Conservation (phyloP, 2,888 invertebrate genomes). For the Callyntrura guangdongensis region DNA sequence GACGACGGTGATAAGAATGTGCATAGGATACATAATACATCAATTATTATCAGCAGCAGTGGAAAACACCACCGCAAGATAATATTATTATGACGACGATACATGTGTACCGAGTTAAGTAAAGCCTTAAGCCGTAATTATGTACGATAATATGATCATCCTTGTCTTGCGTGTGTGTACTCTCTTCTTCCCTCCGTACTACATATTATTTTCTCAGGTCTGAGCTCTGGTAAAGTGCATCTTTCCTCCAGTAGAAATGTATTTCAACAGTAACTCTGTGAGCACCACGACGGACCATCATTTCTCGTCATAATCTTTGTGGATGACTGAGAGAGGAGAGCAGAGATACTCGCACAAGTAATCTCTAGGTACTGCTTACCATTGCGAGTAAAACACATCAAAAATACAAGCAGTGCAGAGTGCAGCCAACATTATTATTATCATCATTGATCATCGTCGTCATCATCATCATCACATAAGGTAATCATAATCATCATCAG, state of each 20-base stretch:
- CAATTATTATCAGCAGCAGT: background rate
- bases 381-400: background rate
- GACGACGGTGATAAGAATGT: slow-evolving; percentile 55
- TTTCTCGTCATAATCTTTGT: background rate
- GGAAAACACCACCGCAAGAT: background rate
- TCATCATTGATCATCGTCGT: slow-evolving; percentile 24
- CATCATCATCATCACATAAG: too few relatives aligned
- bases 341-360: slow-evolving; percentile 3
- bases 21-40: slow-evolving; percentile 59
- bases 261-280: slow-evolving; percentile 52
- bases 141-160: slow-evolving; percentile 54
- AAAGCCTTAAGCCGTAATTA: slow-evolving; percentile 58
- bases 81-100: slow-evolving; percentile 28
- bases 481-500: background rate
- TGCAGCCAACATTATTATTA: background rate
- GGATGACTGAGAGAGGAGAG: background rate
- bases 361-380: too few relatives aligned
- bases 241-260: slow-evolving; percentile 57
- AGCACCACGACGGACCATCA: slow-evolving; percentile 37
- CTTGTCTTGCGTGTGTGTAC: background rate
- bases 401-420: slow-evolving; percentile 15
- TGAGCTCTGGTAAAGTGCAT: slow-evolving; percentile 55
- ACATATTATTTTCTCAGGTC: background rate
- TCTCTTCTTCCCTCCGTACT: slow-evolving; percentile 5
- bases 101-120: slow-evolving; percentile 68